Base-by-base conservation (phyloP, 2,888 invertebrate genomes). In the Calameuta pallipes region DNA sequence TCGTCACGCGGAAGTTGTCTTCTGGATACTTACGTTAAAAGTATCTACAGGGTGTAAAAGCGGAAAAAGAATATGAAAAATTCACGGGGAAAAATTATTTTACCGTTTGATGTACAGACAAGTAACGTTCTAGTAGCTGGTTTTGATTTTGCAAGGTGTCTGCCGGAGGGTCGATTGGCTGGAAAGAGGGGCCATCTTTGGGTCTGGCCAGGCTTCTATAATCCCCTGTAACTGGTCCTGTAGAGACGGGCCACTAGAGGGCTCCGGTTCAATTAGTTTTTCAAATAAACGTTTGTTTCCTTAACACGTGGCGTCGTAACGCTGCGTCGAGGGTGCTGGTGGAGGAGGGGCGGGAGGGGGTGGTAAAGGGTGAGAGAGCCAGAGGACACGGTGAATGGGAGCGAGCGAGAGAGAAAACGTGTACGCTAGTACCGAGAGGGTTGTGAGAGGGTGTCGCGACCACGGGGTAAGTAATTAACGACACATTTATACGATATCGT, bases 381-480 rank as follows among this genome's bases (percentile, higher is more conserved):
- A 85, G 84, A 87, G 82, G 41, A 82, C 83, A 78, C 82, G 77
- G 85, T 84, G 86, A 88, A 88, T 87, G 89, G 87, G 87, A 85
- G 83, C n/a, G 33, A 70, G 70, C 4, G 70, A 70, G 70, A 70
- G 70, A 70, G 33, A 36, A 76, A 35, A 41, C 73, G 56, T 73
- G 73, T 23, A 68, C 73, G 69, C 36, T 11, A 11, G 30, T 35
- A 30, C 6, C 41, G 77, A 37, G 74, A 35, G 37, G 30, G 56
- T 33, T 15, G 56, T 9, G 73, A 75, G 76, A 87, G 83, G 84
- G 86, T 87, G 86, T 87, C 87, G 89, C 85, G 89, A 83, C 86
- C 87, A 83, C 88, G 86, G 87, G 86, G 87, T 90, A 90, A 89
- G 89, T 90, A 90, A 90, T 90, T 90, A 90, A 90, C 90, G 90